phyloP scores from a whole-genome alignment of 1,140 invertebrate genomes.

The Saccostrea cuccullata region DNA sequence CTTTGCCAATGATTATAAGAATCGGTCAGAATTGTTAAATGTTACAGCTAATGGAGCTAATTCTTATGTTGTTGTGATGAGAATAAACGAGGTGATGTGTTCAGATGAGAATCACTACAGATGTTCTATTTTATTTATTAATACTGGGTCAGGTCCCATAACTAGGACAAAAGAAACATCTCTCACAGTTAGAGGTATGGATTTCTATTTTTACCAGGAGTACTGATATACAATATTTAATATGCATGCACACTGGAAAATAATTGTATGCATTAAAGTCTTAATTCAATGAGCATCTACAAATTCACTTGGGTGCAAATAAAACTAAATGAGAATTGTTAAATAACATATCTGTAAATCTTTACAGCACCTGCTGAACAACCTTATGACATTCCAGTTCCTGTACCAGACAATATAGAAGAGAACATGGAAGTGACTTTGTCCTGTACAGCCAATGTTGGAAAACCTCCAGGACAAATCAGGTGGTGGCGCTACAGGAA shows the following conservation, averaged over 20 bases:
- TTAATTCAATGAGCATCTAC: no score
- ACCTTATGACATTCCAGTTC: not conserved
- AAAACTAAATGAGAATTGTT: no score
- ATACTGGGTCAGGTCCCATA: not conserved
- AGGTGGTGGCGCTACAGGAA: slow-evolving; percentile 31
- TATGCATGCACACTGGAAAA: no score
- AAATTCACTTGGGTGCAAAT: no score
- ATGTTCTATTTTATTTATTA: not conserved
- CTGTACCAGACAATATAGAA: not conserved
- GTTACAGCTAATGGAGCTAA: not conserved
- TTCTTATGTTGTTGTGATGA: no score
- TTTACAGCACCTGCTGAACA: not conserved
- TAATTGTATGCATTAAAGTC: no score
- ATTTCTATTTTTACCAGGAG: not conserved
- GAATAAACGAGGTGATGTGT: no score
- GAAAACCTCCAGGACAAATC: slow-evolving; percentile 19
- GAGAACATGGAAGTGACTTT: slow-evolving; percentile 1
- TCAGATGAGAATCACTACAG: no score
- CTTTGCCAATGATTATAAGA: not conserved
- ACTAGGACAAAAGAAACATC: not conserved
- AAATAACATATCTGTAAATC: no score
- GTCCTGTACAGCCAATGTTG: slow-evolving; percentile 19
- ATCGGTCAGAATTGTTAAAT: not conserved
- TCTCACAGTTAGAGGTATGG: not conserved
- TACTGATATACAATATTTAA: not conserved